A percentile compares a stretch with the other conserved stretches of the same genome.
These are phyloP conservation scores for Aproaerema taeniolella DNA, from an alignment of 2,888 invertebrate species.

Conservation along the genomic window DNA sequence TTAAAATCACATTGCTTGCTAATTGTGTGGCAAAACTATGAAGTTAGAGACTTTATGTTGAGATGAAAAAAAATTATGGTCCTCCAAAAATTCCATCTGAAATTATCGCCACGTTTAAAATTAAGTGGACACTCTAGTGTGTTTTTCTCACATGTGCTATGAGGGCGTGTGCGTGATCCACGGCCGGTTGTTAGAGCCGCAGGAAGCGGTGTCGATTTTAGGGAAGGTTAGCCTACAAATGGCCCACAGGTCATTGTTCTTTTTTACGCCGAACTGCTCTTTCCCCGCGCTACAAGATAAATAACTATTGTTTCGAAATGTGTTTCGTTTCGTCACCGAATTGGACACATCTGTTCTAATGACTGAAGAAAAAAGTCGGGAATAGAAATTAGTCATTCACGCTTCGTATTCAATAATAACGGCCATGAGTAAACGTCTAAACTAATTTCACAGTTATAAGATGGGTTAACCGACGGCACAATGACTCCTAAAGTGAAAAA, in stretches of 20 bases:
- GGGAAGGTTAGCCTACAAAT: conserved; percentile 64
- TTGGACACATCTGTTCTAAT: conserved; percentile 27
- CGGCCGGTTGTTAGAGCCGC: conserved; percentile 50
- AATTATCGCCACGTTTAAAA: too few relatives aligned
- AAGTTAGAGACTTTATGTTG: too few relatives aligned
- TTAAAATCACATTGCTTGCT: too few relatives aligned
- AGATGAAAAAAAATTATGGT: too few relatives aligned
- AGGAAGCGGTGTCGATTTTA: conserved; percentile 72
- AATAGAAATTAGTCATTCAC: conserved; percentile 9
- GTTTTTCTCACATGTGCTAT: too few relatives aligned
- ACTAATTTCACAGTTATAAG: conserved; percentile 6
- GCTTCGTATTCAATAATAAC: conserved; percentile 19
- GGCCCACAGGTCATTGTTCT: conserved; percentile 71
- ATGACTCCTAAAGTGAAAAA: conserved; percentile 43
- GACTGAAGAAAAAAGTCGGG: conserved; percentile 19
- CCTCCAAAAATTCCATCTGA: too few relatives aligned
- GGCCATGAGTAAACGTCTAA: conserved; percentile 13
- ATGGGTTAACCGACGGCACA: conserved; percentile 29
- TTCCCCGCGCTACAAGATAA: conserved; percentile 55
- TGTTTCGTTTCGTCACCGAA: conserved; percentile 36
- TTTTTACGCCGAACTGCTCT: conserved; percentile 50
- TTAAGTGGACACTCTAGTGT: too few relatives aligned
- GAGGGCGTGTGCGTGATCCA: conserved; percentile 41
- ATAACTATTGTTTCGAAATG: conserved; percentile 50
- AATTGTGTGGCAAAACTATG: too few relatives aligned